Percentiles rank a stretch among this genome's conserved stretches.
Conservation (phyloP, 2,888 invertebrate genomes). For the Erebia ligea region DNA sequence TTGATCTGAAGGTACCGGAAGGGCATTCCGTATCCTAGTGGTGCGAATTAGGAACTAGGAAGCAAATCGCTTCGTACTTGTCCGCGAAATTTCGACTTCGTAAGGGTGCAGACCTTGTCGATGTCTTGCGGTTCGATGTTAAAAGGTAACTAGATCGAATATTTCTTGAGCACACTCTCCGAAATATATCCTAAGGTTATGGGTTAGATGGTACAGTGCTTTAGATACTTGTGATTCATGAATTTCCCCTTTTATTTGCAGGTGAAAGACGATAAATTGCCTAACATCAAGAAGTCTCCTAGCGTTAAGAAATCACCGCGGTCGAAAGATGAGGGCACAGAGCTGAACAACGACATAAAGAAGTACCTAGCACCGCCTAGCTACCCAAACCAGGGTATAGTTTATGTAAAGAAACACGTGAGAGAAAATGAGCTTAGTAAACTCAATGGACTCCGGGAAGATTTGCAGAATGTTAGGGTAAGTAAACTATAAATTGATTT, state of each 20-base stretch:
- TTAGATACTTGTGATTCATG: too few relatives aligned
- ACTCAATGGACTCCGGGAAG: slow-evolving; percentile 67
- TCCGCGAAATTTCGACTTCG: too few relatives aligned
- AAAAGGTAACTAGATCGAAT: too few relatives aligned
- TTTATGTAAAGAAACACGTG: slow-evolving; percentile 71
- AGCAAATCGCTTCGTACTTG: too few relatives aligned
- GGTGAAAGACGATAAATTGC: slow-evolving; percentile 27
- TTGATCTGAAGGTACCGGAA: too few relatives aligned
- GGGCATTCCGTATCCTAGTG: too few relatives aligned
- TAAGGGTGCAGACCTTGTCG: too few relatives aligned
- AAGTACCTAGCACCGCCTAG: slow-evolving; percentile 66
- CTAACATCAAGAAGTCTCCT: slow-evolving; percentile 43
- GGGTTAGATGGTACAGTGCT: too few relatives aligned
- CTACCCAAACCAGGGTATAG: slow-evolving; percentile 66
- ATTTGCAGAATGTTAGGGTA: slow-evolving; percentile 70
- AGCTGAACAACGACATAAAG: slow-evolving; percentile 51
- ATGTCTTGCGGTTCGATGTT: too few relatives aligned
- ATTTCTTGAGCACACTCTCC: too few relatives aligned
- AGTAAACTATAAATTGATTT: slow-evolving; percentile 35
- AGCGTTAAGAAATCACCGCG: slow-evolving; percentile 48
- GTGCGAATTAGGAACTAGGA: too few relatives aligned
- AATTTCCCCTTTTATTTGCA: slow-evolving; percentile 1
- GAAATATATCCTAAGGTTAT: too few relatives aligned
- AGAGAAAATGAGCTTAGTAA: slow-evolving; percentile 74
- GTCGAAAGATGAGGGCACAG: slow-evolving; percentile 35